A percentile compares a stretch with the other conserved stretches of the same genome.
Evolutionary conservation across 2,797 vertebrate genomes (phyloP).

Genomic region (Manis pentadactyla): DNA sequence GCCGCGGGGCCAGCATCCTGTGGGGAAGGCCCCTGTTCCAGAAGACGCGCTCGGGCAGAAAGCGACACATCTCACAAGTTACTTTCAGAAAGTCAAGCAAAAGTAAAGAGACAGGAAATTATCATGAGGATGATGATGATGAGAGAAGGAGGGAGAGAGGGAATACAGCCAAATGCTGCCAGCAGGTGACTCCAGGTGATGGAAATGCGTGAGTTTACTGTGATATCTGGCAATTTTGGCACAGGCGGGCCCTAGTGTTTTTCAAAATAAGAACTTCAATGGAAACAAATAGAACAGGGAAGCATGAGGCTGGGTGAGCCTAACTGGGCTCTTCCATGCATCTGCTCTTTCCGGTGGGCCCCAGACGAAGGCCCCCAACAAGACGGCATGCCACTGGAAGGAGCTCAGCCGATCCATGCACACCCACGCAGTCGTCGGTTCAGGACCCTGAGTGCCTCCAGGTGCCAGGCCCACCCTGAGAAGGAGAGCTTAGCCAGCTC

Average conservation of each 20-base stretch:
- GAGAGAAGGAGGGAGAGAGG: neutral
- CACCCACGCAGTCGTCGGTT: neutral
- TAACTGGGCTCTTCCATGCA: neutral
- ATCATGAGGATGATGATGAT: rapidly evolving
- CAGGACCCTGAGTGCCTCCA: rapidly evolving
- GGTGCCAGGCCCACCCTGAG: rapidly evolving
- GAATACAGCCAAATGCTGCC: rapidly evolving
- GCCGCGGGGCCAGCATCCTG: no score
- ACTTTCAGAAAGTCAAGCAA: neutral
- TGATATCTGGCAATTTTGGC: neutral
- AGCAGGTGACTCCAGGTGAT: rapidly evolving
- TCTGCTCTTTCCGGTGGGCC: rapidly evolving
- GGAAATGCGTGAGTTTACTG: rapidly evolving
- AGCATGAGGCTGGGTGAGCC: neutral
- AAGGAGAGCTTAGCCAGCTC: neutral
- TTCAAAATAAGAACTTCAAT: neutral
- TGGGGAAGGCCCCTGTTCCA: neutral
- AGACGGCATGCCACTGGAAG: rapidly evolving
- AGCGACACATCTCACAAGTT: neutral
- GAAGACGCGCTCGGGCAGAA: neutral
- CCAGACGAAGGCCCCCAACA: neutral
- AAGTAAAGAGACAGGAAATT: neutral
- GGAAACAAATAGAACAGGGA: neutral
- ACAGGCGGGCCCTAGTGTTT: neutral
- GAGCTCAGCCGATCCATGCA: neutral